Conservation (phyloP, 2,797 vertebrate species). For the Melanogrammus aeglefinus region DNA sequence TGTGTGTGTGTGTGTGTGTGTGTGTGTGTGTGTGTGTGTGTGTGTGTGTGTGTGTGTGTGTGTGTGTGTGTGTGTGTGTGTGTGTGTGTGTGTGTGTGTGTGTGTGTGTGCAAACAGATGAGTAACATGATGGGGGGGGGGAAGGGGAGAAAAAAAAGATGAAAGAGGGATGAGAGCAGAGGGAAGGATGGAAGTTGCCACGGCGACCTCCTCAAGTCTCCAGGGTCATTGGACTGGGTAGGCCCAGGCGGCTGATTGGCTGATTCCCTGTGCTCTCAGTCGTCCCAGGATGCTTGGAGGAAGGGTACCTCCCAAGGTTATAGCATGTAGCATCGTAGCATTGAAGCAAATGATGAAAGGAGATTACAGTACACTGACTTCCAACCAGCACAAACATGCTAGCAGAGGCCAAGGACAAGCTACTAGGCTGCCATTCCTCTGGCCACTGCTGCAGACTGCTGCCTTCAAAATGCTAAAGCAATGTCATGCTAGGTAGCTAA, state of each 20-base stretch:
- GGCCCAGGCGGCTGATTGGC: slow-evolving; percentile 59
- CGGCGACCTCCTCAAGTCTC: slow-evolving; percentile 41
- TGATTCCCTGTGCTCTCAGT: slow-evolving; percentile 52
- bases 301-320: slow-evolving; percentile 62
- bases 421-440: no score
- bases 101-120: slow-evolving; percentile 27
- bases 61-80: slow-evolving; percentile 18
- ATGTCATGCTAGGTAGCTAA: no score
- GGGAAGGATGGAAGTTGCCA: slow-evolving; percentile 27
- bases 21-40: slow-evolving; percentile 22
- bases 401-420: no score
- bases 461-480: no score
- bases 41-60: slow-evolving; percentile 19
- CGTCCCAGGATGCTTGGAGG: slow-evolving; percentile 56
- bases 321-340: slow-evolving; percentile 18
- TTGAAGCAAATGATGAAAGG: no score
- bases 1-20: slow-evolving; percentile 21
- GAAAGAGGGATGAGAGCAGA: slow-evolving; percentile 2
- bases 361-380: no score
- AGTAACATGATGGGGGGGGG: slow-evolving; percentile 35
- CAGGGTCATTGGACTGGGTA: slow-evolving; percentile 50
- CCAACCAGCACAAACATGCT: no score
- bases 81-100: slow-evolving; percentile 14
- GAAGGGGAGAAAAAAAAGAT: slow-evolving; percentile 30
- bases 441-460: no score